Base-by-base conservation (phyloP, 2,797 vertebrate species). In the Champsocephalus gunnari region DNA sequence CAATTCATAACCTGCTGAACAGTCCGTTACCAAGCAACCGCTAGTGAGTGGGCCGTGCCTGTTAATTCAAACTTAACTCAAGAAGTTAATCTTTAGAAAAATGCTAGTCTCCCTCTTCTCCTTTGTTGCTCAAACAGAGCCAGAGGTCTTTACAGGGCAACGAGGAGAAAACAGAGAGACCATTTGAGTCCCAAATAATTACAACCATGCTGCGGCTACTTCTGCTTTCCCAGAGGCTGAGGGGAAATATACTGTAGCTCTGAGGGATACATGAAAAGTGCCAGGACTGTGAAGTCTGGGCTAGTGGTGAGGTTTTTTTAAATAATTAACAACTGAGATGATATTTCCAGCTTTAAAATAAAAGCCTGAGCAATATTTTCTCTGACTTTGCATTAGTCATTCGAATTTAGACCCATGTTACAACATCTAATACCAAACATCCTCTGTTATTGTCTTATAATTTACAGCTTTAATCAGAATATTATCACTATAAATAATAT, bases 11-110 rank as follows among this genome's bases (percentile, higher is more conserved):
- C 66, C 49, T 67, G 63, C 43, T 66, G 59, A 75, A 58, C 19
- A 2, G 17, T 28, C 8, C 6, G 83, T 85, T 76, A 71, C 86
- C 56, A 66, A 70, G 81, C 81, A 79, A 79, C 83, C 16, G 0
- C 19, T 56, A 58, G 57, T 50, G 11, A 38, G 59, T 19, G 57
- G 62, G 65, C 32, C 11, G 19, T 50, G 34, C 14, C 34, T 17
- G 45, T 34, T 41, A 53, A 50, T 28, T 38, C 55, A 73, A 59
- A 71, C 60, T 17, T 60, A 78, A 60, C 47, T 83, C 72, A 34
- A 66, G 81, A 85, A 71, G 75, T 84, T 88, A 82, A 88, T 88
- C 84, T 88, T 71, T 69, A 53, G 69, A 79, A 60, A 79, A 88
- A 84, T 85, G 79, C 57, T 43, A 54, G 78, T 47, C 81, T 83